Conservation (phyloP, 1,140 invertebrate species). For the Melitaea cinxia region DNA sequence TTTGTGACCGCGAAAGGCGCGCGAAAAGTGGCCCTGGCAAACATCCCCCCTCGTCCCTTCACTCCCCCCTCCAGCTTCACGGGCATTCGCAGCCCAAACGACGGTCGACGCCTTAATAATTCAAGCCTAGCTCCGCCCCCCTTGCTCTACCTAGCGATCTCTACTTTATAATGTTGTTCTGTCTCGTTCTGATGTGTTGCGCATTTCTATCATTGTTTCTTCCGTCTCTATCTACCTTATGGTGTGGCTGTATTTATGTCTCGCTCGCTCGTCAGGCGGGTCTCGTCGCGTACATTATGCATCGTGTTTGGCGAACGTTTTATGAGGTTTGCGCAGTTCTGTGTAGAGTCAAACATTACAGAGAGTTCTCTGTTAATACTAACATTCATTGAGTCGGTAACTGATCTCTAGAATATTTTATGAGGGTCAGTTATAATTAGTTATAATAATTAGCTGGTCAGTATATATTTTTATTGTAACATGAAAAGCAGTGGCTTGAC, state of each 20-base stretch:
- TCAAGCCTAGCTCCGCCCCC: constrained; percentile 47
- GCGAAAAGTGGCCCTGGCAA: constrained; percentile 59
- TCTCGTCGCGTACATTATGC: constrained; percentile 63
- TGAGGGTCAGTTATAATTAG: too few species aligned
- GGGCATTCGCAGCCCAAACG: constrained; percentile 65
- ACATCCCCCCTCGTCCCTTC: constrained; percentile 30
- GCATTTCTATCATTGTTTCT: constrained; percentile 52
- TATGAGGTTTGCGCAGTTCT: constrained; percentile 66
- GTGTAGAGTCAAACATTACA: constrained; percentile 48
- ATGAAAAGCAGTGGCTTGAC: too few species aligned
- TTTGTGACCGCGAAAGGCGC: constrained; percentile 68
- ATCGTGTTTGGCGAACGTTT: constrained; percentile 70
- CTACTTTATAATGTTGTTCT: constrained; percentile 39
- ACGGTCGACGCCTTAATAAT: constrained; percentile 71
- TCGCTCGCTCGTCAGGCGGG: constrained; percentile 60
- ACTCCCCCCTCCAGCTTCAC: constrained; percentile 18
- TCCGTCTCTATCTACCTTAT: constrained; percentile 34
- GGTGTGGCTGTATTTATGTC: not conserved
- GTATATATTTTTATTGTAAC: too few species aligned
- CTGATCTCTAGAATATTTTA: not conserved
- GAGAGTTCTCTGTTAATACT: constrained; percentile 36
- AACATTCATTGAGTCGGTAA: not conserved
- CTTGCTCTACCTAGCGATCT: constrained; percentile 13
- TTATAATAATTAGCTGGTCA: too few species aligned
- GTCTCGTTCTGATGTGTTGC: constrained; percentile 56